Evolutionary conservation across 2,113 vertebrate species (phyloP).

Genomic region (Cyprinus carpio): DNA sequence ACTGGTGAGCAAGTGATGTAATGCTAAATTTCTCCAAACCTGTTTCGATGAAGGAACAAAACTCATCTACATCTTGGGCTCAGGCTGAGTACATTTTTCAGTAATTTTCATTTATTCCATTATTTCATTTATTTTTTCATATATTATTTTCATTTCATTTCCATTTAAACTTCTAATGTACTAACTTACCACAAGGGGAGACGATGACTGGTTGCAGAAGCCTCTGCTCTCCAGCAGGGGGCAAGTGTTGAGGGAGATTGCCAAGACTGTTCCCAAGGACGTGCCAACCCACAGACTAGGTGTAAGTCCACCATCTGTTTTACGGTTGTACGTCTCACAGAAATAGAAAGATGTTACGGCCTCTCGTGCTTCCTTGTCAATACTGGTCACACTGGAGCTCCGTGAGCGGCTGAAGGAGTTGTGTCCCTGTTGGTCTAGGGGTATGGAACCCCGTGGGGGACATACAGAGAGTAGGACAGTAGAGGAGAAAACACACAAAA

Average conservation of each 20-base stretch:
- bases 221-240: slow-evolving; percentile 92
- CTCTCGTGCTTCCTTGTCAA: slow-evolving; percentile 94
- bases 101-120: neutral
- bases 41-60: neutral
- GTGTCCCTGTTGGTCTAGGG: slow-evolving; percentile 96
- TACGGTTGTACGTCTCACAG: slow-evolving; percentile 89
- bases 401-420: slow-evolving; percentile 97
- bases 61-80: neutral
- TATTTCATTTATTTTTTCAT: neutral
- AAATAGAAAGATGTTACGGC: slow-evolving; percentile 93
- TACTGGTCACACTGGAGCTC: slow-evolving; percentile 98
- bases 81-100: neutral
- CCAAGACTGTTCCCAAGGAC: slow-evolving; percentile 88
- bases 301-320: slow-evolving; percentile 81
- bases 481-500: slow-evolving; percentile 65
- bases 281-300: slow-evolving; percentile 94
- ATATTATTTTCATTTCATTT: no score
- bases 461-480: slow-evolving; percentile 83
- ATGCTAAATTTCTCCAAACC: neutral
- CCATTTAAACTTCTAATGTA: neutral
- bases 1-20: neutral
- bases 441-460: slow-evolving; percentile 76
- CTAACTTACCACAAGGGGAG: slow-evolving; percentile 88
- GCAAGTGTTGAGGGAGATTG: slow-evolving; percentile 86
- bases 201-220: slow-evolving; percentile 94